These are phyloP conservation scores for Pelecanoides urinatrix DNA, from an alignment of 2,113 vertebrate species.

Conservation along the genomic window DNA sequence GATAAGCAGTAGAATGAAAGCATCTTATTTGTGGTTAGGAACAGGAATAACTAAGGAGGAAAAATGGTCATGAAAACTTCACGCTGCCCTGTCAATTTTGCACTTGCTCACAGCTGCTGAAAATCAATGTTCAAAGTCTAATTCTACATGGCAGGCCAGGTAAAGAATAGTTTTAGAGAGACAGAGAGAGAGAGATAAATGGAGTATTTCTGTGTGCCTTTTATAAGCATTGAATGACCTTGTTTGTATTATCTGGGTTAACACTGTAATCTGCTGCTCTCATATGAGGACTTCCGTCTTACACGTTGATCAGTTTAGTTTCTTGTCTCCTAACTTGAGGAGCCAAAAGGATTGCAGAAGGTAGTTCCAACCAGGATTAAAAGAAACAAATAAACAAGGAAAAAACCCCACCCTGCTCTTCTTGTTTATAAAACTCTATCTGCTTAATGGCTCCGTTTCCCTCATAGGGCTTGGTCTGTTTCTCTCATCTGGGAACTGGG, in stretches of 20 bases:
- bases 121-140: slow-evolving; percentile 23
- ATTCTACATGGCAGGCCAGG: not conserved
- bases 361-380: not conserved
- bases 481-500: not conserved
- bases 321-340: not conserved
- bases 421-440: not conserved
- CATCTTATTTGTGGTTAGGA: not conserved
- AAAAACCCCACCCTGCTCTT: fast-evolving
- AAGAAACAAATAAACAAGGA: not conserved
- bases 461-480: not conserved
- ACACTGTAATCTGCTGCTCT: slow-evolving; percentile 23
- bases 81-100: not conserved
- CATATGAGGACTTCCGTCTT: slow-evolving; percentile 29
- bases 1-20: not conserved
- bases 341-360: not conserved
- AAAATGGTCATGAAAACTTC: not conserved
- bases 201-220: slow-evolving; percentile 8
- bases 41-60: not conserved
- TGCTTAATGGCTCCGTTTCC: not conserved
- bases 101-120: not conserved
- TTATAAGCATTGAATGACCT: slow-evolving; percentile 19
- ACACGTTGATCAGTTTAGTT: slow-evolving; percentile 41
- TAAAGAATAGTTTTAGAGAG: slow-evolving; percentile 1
- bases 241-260: slow-evolving; percentile 51
- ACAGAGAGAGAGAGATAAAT: too few relatives aligned